These are phyloP conservation scores for Megamerina dolium DNA, from an alignment of 2,888 invertebrate genomes.

Conservation along the genomic window DNA sequence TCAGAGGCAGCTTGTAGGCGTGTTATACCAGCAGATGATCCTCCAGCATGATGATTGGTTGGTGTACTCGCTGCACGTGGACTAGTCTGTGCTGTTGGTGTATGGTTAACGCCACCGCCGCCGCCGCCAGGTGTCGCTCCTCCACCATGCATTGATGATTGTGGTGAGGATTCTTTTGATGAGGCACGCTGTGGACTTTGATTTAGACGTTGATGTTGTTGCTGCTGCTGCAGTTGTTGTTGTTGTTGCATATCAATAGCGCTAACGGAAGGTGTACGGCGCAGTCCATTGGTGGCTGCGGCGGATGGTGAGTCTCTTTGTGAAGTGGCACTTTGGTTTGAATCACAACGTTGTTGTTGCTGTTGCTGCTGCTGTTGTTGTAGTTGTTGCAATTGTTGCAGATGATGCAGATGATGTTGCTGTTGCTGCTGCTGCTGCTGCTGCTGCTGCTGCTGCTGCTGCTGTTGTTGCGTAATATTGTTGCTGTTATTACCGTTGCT, in stretches of 20 bases:
- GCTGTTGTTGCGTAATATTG: constrained; percentile 9
- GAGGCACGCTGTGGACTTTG: constrained; percentile 39
- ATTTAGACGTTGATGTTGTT: too few species aligned
- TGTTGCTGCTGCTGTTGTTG: constrained; percentile 11
- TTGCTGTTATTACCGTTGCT: constrained; percentile 15
- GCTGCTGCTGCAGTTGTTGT: constrained; percentile 16
- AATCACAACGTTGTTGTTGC: constrained; percentile 56
- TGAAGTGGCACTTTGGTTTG: constrained; percentile 66
- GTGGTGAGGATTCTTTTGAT: constrained; percentile 35
- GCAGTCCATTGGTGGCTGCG: constrained; percentile 28
- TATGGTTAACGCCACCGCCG: constrained; percentile 7
- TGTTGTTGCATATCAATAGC: constrained; percentile 23
- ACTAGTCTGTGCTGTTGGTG: constrained; percentile 29
- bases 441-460: constrained; percentile 10
- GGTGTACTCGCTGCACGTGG: constrained; percentile 44
- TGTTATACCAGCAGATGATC: too few species aligned
- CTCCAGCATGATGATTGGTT: too few species aligned
- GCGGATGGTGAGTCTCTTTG: constrained; percentile 44
- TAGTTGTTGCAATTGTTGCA: constrained; percentile 12
- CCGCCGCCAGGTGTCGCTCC: constrained; percentile 15
- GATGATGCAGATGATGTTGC: constrained; percentile 7
- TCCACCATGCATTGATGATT: constrained; percentile 6
- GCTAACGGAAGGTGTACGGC: constrained; percentile 31
- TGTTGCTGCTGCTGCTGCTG: constrained; percentile 11
- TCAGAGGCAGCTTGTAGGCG: constrained; percentile 29